These are phyloP conservation scores for Pelecanoides urinatrix DNA, from an alignment of 2,113 vertebrate genomes.

Conservation along the genomic window DNA sequence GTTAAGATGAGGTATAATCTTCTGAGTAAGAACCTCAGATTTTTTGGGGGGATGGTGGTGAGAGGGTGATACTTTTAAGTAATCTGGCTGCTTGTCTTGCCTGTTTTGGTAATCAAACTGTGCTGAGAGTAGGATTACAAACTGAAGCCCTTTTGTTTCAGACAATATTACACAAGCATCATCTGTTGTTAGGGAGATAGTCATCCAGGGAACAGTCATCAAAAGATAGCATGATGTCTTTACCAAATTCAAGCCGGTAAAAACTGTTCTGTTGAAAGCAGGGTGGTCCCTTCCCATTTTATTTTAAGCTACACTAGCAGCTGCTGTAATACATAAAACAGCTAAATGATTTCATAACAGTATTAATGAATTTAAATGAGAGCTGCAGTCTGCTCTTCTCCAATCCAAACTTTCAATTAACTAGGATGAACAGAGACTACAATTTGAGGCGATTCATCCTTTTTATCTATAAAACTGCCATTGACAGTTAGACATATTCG, in stretches of 20 bases:
- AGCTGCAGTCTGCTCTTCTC: background rate
- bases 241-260: background rate
- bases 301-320: conserved; percentile 29
- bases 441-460: background rate
- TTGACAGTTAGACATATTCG: background rate
- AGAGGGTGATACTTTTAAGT: background rate
- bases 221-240: background rate
- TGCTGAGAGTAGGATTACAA: conserved; percentile 2
- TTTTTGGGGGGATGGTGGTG: background rate
- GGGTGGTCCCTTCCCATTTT: conserved; percentile 2
- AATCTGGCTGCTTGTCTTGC: background rate
- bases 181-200: conserved; percentile 37
- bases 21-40: background rate
- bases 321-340: conserved; percentile 31
- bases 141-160: conserved; percentile 34
- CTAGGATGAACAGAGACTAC: background rate
- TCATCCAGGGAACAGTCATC: conserved; percentile 35
- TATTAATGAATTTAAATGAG: conserved; percentile 52
- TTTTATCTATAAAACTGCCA: background rate
- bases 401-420: background rate
- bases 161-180: conserved; percentile 13
- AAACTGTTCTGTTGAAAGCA: conserved; percentile 1
- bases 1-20: background rate
- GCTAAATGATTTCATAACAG: conserved; percentile 5
- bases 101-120: background rate